Evolutionary conservation across 92 coral and sea anemone genomes (phyloP).

Genomic region (Epizoanthus rinbou): DNA sequence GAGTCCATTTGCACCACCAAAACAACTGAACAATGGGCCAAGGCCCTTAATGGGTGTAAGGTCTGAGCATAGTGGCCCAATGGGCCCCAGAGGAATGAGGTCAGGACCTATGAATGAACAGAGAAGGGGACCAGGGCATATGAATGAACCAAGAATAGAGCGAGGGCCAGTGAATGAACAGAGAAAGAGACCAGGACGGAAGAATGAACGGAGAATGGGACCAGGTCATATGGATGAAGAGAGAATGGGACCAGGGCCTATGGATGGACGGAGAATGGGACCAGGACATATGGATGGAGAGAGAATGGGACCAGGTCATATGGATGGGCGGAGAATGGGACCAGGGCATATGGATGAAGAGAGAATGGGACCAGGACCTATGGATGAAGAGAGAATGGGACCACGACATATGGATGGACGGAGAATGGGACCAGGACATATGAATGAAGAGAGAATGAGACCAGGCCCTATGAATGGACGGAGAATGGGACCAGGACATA

Average conservation of each 20-base stretch:
- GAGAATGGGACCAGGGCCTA: slow-evolving; percentile 8
- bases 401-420: neutral
- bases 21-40: neutral
- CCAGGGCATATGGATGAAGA: slow-evolving; percentile 7
- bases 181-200: neutral
- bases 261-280: neutral
- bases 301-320: slow-evolving; percentile 6
- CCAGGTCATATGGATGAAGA: neutral
- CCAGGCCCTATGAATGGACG: neutral
- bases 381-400: neutral
- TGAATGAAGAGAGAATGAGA: slow-evolving; percentile 9
- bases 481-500: slow-evolving; percentile 6
- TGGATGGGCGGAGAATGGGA: neutral
- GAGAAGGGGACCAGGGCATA: neutral
- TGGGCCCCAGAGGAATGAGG: neutral
- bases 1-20: neutral
- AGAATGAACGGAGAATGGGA: neutral
- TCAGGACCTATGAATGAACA: slow-evolving; percentile 1
- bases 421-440: neutral
- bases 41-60: neutral
- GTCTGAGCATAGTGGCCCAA: neutral
- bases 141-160: neutral
- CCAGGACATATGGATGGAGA: neutral
- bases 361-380: slow-evolving; percentile 10
- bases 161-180: neutral